Evolutionary conservation across 1,140 invertebrate genomes (phyloP).

Genomic region (Babylonia areolata): DNA sequence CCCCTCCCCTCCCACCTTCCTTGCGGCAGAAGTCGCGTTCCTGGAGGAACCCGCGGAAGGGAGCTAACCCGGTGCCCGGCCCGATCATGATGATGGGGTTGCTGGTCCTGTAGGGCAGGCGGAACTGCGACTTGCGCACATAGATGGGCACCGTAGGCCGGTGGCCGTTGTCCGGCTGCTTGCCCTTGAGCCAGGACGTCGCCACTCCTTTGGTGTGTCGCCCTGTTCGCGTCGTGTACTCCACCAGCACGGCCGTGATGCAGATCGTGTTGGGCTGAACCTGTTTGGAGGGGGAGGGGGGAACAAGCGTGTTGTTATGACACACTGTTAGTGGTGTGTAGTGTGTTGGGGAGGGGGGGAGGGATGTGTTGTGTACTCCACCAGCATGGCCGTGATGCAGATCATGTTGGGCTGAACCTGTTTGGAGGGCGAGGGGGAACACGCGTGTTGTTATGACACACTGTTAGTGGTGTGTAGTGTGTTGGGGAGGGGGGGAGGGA

Average conservation of each 20-base stretch:
- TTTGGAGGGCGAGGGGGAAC: no score
- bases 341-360: neutral
- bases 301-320: no score
- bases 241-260: constrained; percentile 97
- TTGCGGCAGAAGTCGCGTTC: constrained; percentile 84
- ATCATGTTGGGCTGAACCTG: constrained; percentile 89
- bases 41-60: constrained; percentile 98
- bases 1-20: constrained; percentile 71
- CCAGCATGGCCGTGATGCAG: constrained; percentile 98
- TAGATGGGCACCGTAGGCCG: constrained; percentile 76
- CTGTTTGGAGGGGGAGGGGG: constrained; percentile 72
- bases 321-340: no score
- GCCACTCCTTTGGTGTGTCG: constrained; percentile 94
- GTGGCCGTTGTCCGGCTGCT: constrained; percentile 78
- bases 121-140: constrained; percentile 95
- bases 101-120: constrained; percentile 90
- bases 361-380: constrained; percentile 94
- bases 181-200: constrained; percentile 90
- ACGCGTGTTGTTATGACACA: no score
- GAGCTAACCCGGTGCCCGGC: constrained; percentile 97
- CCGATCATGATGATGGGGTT: constrained; percentile 98
- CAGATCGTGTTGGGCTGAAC: constrained; percentile 91
- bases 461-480: no score
- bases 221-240: constrained; percentile 93
- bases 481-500: no score